These are phyloP conservation scores for Phataginus tetradactyla DNA, from an alignment of 2,797 vertebrate genomes.

Conservation along the genomic window DNA sequence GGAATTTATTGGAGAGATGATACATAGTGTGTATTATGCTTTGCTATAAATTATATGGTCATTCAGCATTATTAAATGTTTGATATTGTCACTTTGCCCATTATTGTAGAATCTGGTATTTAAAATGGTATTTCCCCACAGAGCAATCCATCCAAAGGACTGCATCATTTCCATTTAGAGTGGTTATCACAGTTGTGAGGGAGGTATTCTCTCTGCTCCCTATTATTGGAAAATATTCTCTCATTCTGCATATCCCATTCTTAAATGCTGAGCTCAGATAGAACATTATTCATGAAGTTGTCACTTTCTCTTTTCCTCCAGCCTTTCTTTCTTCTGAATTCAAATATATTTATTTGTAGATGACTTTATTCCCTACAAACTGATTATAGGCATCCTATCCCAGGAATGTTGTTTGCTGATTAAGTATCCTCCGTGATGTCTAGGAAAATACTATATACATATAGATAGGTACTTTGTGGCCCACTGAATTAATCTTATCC, in stretches of 20 bases:
- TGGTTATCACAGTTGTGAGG: neutral
- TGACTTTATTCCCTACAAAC: neutral
- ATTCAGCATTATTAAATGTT: conserved; percentile 50
- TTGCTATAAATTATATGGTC: conserved; percentile 58
- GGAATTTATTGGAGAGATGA: conserved; percentile 55
- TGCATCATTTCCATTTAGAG: neutral
- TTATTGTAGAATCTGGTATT: neutral
- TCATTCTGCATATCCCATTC: neutral
- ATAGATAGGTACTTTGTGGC: neutral
- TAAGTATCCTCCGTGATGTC: neutral
- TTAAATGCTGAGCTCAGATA: neutral
- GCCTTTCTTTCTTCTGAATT: neutral
- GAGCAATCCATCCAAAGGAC: neutral
- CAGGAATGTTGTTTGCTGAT: neutral
- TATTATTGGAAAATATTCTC: neutral
- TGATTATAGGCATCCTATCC: neutral
- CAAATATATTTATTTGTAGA: neutral
- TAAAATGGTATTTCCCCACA: conserved; percentile 36
- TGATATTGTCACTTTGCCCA: neutral
- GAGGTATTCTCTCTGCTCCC: neutral
- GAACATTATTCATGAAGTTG: neutral
- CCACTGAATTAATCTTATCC: neutral
- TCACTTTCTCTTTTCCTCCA: neutral
- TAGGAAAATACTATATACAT: neutral
- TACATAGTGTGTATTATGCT: conserved; percentile 52